Evolutionary conservation across 1,140 invertebrate species (phyloP), one percentile per base, ranked within the genome.

Genomic region (Calosoma granatense): DNA sequence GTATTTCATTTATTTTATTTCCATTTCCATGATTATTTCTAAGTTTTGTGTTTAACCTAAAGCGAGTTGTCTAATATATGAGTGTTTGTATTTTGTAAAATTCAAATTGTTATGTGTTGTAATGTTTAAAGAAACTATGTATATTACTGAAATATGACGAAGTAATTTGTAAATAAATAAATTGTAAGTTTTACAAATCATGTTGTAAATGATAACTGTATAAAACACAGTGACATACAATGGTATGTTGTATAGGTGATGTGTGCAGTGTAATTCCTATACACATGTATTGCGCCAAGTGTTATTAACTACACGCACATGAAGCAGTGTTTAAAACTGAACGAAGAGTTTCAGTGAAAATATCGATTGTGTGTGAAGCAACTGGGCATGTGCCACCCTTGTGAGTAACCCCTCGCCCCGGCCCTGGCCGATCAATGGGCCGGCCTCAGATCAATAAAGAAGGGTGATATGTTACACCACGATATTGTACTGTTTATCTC

Each of bases 371-470:
- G 41, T 53, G 47, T 54, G 23, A 23, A 22, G 22, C 20, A 1
- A 56, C 57, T 63, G 61, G 60, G 61, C 61, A 63, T 63, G 61
- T 63, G 61, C 55, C 56, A 47, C 57, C 59, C 59, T 54, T 53
- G 55, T 54, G 56, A 56, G 56, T 56, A 58, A 58, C 59, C 59
- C 61, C 59, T 54, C 53, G 54, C 52, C 43, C 39, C 30, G 53
- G 59, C 14, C 26, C 26, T 30, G 55, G 59, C 58, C 56, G 61
- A 60, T 62, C 61, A 62, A 63, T 63, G 61, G 61, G 58, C n/a
- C 60, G 56, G 55, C 21, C 54, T 55, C 6, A 30, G 59, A 59
- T 63, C 59, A 62, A 62, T 62, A 60, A 51, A 52, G 26, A 23
- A 30, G 12, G 47, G 15, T 51, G 22, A 23, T 36, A 57, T 30